Conservation (phyloP, 2,797 vertebrate genomes). For the Takifugu rubripes region DNA sequence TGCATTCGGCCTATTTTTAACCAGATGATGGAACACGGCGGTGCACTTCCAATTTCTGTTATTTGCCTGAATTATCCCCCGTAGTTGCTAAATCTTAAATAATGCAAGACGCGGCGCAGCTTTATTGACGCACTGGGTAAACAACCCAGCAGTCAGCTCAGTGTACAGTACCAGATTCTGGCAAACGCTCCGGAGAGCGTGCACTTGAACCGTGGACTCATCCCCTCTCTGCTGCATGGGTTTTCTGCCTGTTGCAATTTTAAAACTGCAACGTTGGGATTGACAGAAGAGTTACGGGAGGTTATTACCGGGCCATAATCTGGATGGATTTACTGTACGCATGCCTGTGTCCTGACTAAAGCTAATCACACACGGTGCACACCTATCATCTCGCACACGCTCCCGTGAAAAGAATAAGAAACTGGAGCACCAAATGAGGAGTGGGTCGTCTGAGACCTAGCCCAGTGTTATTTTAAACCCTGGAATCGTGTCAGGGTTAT, state of each 20-base stretch:
- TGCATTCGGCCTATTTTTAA: background rate
- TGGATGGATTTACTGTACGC: constrained; percentile 1
- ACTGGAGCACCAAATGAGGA: constrained; percentile 69
- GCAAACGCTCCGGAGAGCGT: constrained; percentile 5
- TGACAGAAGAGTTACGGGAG: constrained; percentile 21
- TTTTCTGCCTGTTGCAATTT: no score
- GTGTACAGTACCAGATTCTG: constrained; percentile 6
- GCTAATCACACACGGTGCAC: background rate
- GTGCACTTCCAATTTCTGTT: constrained; percentile 1
- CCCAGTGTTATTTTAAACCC: constrained; percentile 70
- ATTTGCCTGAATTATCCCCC: constrained; percentile 15
- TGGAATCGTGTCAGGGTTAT: constrained; percentile 70
- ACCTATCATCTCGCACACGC: constrained; percentile 23
- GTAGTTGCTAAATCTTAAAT: constrained; percentile 23
- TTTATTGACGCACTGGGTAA: constrained; percentile 19
- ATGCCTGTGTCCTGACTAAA: background rate
- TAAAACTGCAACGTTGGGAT: no score
- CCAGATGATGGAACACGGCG: constrained; percentile 1
- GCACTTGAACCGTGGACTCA: background rate
- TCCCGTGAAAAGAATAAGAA: constrained; percentile 38
- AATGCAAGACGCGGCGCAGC: constrained; percentile 8
- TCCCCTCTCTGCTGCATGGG: no score
- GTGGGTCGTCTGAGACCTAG: constrained; percentile 71
- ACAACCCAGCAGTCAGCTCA: constrained; percentile 31
- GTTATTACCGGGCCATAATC: constrained; percentile 47